Evolutionary conservation across 1,140 invertebrate genomes (phyloP).

Genomic region (Brachionus rotundiformis): DNA sequence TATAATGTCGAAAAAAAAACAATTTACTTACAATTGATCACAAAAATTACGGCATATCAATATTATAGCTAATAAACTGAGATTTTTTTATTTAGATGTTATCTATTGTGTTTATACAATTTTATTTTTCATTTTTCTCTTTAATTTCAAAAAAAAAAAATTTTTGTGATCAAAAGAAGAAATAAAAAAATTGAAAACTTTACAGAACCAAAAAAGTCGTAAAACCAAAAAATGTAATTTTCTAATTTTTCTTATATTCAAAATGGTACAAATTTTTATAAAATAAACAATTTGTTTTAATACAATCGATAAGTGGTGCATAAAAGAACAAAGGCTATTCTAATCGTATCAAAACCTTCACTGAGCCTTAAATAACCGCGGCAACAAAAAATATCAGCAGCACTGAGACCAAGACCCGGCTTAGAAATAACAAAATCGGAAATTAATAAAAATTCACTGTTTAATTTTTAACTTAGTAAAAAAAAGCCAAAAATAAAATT

Average conservation of each 20-base stretch:
- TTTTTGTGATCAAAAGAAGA: not conserved
- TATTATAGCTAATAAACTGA: not conserved
- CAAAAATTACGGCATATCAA: not conserved
- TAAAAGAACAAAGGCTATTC: not conserved
- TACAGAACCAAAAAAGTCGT: not conserved
- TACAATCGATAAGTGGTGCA: not conserved
- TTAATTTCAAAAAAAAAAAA: not conserved
- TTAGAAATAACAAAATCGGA: conserved; percentile 19
- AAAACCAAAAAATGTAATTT: not conserved
- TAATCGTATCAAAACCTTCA: not conserved
- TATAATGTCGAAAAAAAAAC: not conserved
- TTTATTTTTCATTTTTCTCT: not conserved
- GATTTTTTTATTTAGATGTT: not conserved
- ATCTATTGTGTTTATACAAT: not conserved
- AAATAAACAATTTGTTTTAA: not conserved
- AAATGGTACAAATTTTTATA: not conserved
- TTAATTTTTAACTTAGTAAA: not conserved
- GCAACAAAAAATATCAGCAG: not conserved
- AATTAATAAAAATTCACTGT: conserved; percentile 16
- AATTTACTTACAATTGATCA: not conserved
- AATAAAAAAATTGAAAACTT: conserved; percentile 13
- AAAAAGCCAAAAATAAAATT: not conserved
- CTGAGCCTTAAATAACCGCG: not conserved
- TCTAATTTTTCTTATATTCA: conserved; percentile 11
- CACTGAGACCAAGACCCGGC: not conserved